Percentiles rank a stretch among this genome's conserved stretches.
These are phyloP conservation scores for Mustelus asterias DNA, from an alignment of 2,113 vertebrate genomes.

Conservation along the genomic window DNA sequence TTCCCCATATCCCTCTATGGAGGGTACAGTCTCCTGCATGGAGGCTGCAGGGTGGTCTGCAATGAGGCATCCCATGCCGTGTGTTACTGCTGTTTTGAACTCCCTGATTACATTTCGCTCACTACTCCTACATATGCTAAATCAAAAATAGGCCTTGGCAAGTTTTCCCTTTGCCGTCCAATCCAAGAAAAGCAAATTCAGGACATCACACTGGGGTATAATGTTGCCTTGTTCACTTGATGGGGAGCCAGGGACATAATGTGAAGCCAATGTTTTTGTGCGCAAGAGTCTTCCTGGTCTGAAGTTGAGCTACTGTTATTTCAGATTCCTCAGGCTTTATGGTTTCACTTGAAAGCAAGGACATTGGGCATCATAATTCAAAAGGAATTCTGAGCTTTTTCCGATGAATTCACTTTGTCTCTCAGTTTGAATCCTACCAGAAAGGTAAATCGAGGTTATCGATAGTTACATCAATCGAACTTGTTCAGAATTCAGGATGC, in stretches of 20 bases:
- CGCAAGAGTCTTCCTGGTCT: neutral
- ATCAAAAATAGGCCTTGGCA: neutral
- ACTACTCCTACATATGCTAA: neutral
- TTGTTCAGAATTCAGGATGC: neutral
- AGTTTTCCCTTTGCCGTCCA: neutral
- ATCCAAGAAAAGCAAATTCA: constrained; percentile 29
- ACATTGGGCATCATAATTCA: neutral
- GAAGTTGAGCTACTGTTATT: constrained; percentile 26
- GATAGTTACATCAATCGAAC: neutral
- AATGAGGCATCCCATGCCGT: neutral
- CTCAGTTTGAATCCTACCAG: neutral
- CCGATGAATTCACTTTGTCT: neutral
- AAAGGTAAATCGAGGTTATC: neutral
- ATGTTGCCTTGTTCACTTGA: constrained; percentile 28
- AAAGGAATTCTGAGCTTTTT: neutral
- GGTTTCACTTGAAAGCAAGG: neutral
- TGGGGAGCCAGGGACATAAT: neutral
- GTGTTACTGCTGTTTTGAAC: neutral
- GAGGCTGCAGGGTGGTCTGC: neutral
- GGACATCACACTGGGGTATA: constrained; percentile 14
- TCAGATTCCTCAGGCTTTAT: constrained; percentile 11
- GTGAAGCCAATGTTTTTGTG: constrained; percentile 1
- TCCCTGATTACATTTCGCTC: constrained; percentile 5
- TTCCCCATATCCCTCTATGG: neutral
- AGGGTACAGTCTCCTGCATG: neutral